phyloP scores from a whole-genome alignment of 1,140 invertebrate genomes.

The Papilio dardanus region DNA sequence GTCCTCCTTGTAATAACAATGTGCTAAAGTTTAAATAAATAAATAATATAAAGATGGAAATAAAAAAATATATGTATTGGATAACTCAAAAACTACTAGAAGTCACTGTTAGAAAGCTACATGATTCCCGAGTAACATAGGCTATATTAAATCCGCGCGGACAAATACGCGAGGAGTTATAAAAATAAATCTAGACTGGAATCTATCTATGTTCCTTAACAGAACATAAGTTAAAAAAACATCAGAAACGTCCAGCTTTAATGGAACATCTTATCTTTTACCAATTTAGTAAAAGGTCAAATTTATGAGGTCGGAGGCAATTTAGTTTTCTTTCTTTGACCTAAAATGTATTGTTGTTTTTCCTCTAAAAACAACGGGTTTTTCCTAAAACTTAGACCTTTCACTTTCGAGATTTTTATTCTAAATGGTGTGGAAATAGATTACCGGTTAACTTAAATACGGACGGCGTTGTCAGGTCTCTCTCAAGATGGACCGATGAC shows the following conservation, averaged over 20 bases:
- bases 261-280: constrained; percentile 20
- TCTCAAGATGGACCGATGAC: too few species aligned
- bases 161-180: too few species aligned
- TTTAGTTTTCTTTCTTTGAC: constrained; percentile 15
- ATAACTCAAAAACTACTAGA: too few species aligned
- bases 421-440: not conserved
- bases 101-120: too few species aligned
- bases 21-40: too few species aligned
- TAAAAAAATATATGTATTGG: too few species aligned
- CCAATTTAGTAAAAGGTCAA: constrained; percentile 11
- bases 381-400: not conserved
- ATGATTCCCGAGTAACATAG: too few species aligned
- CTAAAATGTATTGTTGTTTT: not conserved
- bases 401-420: not conserved
- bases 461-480: too few species aligned
- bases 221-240: constrained; percentile 10
- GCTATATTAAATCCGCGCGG: too few species aligned
- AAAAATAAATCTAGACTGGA: not conserved
- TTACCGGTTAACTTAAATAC: not conserved
- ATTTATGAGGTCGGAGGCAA: not conserved
- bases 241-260: not conserved
- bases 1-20: too few species aligned
- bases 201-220: not conserved
- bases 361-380: not conserved
- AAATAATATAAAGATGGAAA: too few species aligned